Evolutionary conservation across 2,888 invertebrate species (phyloP), one percentile per base, ranked within the genome.

Genomic region (Oligia strigilis): DNA sequence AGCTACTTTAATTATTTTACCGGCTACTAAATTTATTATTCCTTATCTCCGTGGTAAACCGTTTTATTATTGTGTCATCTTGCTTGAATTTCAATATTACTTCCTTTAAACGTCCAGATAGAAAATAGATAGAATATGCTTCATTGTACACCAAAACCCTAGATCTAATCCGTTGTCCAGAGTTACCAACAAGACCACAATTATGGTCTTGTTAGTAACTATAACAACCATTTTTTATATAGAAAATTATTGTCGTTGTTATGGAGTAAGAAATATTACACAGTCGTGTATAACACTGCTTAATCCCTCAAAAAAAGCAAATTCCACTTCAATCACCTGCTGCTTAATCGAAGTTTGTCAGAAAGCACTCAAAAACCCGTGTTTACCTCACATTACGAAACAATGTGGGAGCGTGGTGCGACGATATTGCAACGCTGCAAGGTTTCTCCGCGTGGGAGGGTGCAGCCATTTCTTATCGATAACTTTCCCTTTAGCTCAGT

Each of bases 401-500:
- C 69, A 83, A 75, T 89, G 89, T 91, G 90, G 86, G 90, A 90
- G 83, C 83, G 80, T 70, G 64, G 79, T 84, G 79, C 83, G 83
- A 90, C 88, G 89, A 85, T 90, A 89, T 91, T 90, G 84, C 80
- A 81, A 86, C 87, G 29, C 90, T 88, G 81, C 81, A 82, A 89
- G 89, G 90, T 92, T 93, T 92, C 91, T 89, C 91, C 76, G 84
- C 92, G 93, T 94, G 93, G 90, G 94, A 94, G 89, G 90, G 86
- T 80, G 78, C 87, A 87, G 75, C 79, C 85, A 89, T 92, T 92
- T 92, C 90, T 92, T 90, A 87, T 86, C 79, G 77, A 77, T 86
- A 60, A 90, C 93, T 94, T 93, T 94, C 93, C 89, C 91, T 92
- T 81, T 87, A 83, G 82, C 62, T 78, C 86, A 80, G 71, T 81